Conservation (phyloP, 2,888 invertebrate species). For the Clepsis dumicolana region DNA sequence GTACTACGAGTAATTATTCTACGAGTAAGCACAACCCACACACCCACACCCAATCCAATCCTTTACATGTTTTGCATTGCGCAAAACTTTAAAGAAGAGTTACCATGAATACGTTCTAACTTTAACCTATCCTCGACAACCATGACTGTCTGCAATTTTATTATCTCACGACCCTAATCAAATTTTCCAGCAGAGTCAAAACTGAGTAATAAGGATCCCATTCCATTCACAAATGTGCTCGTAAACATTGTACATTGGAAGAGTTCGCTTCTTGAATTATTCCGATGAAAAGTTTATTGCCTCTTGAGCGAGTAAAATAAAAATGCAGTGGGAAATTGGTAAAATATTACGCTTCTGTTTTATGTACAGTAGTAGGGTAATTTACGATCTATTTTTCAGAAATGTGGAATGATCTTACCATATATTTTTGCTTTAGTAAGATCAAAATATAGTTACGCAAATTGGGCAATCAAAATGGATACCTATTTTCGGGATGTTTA, state of each 20-base stretch:
- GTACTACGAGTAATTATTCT: too few relatives aligned
- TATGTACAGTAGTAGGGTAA: background rate
- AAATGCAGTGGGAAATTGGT: background rate
- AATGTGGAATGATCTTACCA: too few relatives aligned
- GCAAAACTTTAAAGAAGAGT: too few relatives aligned
- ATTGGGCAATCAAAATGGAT: too few relatives aligned
- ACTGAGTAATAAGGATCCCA: slow-evolving; percentile 17
- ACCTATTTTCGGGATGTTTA: too few relatives aligned
- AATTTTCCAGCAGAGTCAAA: slow-evolving; percentile 3
- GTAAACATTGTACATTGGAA: slow-evolving; percentile 22
- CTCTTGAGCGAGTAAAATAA: slow-evolving; percentile 18
- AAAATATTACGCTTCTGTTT: slow-evolving; percentile 5
- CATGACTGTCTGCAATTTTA: background rate
- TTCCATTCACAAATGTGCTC: slow-evolving; percentile 19
- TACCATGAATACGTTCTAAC: too few relatives aligned
- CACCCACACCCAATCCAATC: too few relatives aligned
- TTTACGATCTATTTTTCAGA: background rate
- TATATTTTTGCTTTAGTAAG: too few relatives aligned
- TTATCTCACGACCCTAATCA: background rate
- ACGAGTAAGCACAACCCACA: too few relatives aligned
- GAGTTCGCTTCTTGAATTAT: slow-evolving; percentile 26
- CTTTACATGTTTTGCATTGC: too few relatives aligned
- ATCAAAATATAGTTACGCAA: too few relatives aligned
- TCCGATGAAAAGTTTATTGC: slow-evolving; percentile 35
- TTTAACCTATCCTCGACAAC: too few relatives aligned